phyloP scores from a whole-genome alignment of 2,113 vertebrate genomes.

The Pteronura brasiliensis region DNA sequence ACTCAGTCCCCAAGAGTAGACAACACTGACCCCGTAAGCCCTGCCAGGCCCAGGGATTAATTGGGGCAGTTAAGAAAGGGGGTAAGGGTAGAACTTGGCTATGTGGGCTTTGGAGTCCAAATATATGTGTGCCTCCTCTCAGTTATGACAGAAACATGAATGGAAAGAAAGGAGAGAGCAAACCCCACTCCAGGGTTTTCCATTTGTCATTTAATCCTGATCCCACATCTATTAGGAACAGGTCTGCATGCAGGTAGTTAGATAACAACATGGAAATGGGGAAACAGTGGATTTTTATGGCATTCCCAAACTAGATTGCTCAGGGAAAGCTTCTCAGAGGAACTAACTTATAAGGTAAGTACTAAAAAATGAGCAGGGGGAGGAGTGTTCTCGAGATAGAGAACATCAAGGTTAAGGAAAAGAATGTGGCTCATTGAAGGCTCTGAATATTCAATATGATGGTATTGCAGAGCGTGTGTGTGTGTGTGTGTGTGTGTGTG shows the following conservation, averaged over 20 bases:
- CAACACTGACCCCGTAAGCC: accelerated
- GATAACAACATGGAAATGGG: not conserved
- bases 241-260: not conserved
- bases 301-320: not conserved
- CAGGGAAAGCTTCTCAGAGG: not conserved
- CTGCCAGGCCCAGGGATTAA: not conserved
- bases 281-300: not conserved
- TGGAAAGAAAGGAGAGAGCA: not conserved
- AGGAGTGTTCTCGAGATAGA: not conserved
- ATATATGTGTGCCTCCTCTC: not conserved
- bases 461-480: not conserved
- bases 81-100: not conserved
- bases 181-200: not conserved
- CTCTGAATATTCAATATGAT: not conserved
- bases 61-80: not conserved
- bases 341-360: not conserved
- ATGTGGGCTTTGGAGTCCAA: not conserved
- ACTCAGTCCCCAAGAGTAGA: not conserved
- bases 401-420: not conserved
- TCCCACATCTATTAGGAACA: not conserved
- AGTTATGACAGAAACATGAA: not conserved
- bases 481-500: too few relatives aligned
- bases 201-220: not conserved
- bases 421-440: not conserved
- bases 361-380: not conserved